Conservation (phyloP, 2,888 invertebrate genomes). For the Brassicogethes aeneus region DNA sequence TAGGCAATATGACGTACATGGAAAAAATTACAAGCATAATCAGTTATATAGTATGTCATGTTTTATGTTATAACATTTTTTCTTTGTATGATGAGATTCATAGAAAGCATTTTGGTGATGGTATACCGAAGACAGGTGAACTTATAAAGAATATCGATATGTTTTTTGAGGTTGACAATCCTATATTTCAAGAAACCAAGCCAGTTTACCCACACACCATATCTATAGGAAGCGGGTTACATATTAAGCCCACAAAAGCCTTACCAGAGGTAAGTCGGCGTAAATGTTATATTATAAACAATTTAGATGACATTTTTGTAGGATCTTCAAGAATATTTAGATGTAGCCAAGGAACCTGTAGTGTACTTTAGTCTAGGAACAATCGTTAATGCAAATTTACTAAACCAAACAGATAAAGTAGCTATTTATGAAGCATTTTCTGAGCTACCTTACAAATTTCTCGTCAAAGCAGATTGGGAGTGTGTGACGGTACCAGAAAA, state of each 20-base stretch:
- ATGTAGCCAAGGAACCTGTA: slow-evolving; percentile 33
- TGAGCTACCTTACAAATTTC: slow-evolving; percentile 14
- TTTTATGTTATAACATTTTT: not conserved
- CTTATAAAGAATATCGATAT: not conserved
- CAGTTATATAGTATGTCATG: not conserved
- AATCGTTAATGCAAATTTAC: slow-evolving; percentile 30
- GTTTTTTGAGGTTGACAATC: not conserved
- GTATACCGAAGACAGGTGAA: not conserved
- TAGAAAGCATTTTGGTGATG: not conserved
- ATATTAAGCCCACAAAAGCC: not conserved
- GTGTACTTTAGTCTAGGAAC: slow-evolving; percentile 41
- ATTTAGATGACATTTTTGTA: no score
- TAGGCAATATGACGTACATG: slow-evolving; percentile 1
- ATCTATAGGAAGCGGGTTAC: not conserved
- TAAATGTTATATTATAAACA: no score
- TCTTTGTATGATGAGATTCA: not conserved
- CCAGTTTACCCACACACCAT: not conserved
- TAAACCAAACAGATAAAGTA: slow-evolving; percentile 11
- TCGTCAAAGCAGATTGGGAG: slow-evolving; percentile 13
- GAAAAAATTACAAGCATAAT: slow-evolving; percentile 2
- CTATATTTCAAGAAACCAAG: not conserved
- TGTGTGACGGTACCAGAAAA: slow-evolving; percentile 24
- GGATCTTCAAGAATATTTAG: slow-evolving; percentile 34
- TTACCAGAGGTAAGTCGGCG: not conserved
- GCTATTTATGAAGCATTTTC: slow-evolving; percentile 13